phyloP scores from a whole-genome alignment of 2,113 vertebrate genomes.

The Orthonyx spaldingii region DNA sequence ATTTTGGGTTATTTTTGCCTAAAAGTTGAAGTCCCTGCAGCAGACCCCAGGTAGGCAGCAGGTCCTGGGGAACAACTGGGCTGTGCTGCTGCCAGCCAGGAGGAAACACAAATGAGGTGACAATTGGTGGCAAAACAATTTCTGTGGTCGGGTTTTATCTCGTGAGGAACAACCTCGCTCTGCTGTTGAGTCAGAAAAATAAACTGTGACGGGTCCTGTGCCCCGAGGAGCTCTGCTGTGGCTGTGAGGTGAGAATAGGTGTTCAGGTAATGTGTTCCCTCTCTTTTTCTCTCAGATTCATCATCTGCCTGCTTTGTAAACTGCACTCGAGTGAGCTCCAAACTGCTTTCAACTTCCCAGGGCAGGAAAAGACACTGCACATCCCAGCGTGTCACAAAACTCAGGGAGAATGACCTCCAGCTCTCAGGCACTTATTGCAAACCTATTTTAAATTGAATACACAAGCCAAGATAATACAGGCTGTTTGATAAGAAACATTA shows the following conservation, averaged over 20 bases:
- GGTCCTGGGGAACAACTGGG: background rate
- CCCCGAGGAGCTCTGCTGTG: background rate
- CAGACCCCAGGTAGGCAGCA: background rate
- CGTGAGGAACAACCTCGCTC: background rate
- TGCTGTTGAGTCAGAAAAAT: background rate
- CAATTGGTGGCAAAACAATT: background rate
- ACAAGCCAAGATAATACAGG: slow-evolving; percentile 65
- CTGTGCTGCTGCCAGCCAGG: background rate
- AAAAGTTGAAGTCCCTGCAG: background rate
- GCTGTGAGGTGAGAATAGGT: background rate
- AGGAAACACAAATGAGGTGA: background rate
- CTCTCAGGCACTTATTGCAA: slow-evolving; percentile 67
- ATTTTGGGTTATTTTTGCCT: background rate
- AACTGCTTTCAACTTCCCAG: background rate
- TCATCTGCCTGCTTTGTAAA: background rate
- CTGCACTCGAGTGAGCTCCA: background rate
- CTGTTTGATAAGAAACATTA: slow-evolving; percentile 72
- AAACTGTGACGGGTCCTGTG: background rate
- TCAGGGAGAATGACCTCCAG: slow-evolving; percentile 58
- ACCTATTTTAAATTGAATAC: slow-evolving; percentile 69
- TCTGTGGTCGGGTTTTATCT: background rate
- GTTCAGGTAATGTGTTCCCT: background rate
- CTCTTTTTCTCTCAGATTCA: background rate
- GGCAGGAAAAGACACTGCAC: background rate
- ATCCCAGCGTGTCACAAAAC: background rate